Evolutionary conservation across 1,140 invertebrate species (phyloP).

Genomic region (Temnothorax curvispinosus): DNA sequence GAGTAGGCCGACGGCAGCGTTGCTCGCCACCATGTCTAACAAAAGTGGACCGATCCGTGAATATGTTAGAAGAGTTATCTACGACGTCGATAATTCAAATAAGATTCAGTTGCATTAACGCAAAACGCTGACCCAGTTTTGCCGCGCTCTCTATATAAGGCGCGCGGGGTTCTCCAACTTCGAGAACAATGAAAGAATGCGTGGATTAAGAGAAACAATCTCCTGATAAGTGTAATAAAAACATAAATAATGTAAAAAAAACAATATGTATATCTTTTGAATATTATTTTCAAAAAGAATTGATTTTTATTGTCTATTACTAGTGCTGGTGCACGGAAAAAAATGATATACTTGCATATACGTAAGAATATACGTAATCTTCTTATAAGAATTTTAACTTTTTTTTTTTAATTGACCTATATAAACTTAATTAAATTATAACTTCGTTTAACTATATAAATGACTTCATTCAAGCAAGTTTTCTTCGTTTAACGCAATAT

Average conservation of each 20-base stretch:
- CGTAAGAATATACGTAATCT: too few relatives aligned
- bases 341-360: too few relatives aligned
- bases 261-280: not conserved
- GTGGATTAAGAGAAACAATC: not conserved
- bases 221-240: not conserved
- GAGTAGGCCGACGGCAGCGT: slow-evolving; percentile 11
- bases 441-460: too few relatives aligned
- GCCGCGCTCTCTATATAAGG: not conserved
- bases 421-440: too few relatives aligned
- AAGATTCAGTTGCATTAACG: slow-evolving; percentile 21
- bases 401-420: too few relatives aligned
- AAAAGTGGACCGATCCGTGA: not conserved
- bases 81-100: slow-evolving; percentile 29
- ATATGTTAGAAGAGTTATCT: slow-evolving; percentile 21
- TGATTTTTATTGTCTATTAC: not conserved
- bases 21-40: not conserved
- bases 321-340: not conserved
- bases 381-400: too few relatives aligned
- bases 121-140: slow-evolving; percentile 15
- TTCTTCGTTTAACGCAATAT: too few relatives aligned
- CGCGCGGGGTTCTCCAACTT: not conserved
- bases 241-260: too few relatives aligned
- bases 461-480: too few relatives aligned
- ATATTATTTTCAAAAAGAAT: not conserved
- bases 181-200: not conserved